These are phyloP conservation scores for Diplodus puntazzo DNA, from an alignment of 2,797 vertebrate species.

Conservation along the genomic window DNA sequence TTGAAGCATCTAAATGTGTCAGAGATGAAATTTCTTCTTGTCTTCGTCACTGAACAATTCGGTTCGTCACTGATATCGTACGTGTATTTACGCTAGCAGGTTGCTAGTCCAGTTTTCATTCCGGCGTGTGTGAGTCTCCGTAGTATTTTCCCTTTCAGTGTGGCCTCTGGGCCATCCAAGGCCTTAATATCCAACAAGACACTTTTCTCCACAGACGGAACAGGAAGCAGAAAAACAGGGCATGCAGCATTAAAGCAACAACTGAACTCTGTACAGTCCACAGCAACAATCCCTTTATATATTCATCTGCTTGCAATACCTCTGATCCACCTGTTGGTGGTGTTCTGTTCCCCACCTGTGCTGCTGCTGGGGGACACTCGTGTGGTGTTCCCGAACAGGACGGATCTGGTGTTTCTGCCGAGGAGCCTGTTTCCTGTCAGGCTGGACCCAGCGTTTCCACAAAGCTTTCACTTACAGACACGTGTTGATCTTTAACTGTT, in stretches of 20 bases:
- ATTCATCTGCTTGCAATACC: slow-evolving; percentile 86
- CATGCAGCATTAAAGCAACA: slow-evolving; percentile 72
- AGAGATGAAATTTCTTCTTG: slow-evolving; percentile 24
- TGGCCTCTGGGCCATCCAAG: slow-evolving; percentile 75
- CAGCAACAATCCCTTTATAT: slow-evolving; percentile 89
- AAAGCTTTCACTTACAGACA: slow-evolving; percentile 36
- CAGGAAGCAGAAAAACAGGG: slow-evolving; percentile 61
- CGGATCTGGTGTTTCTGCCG: slow-evolving; percentile 18
- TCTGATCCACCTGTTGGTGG: slow-evolving; percentile 72
- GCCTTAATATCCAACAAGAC: slow-evolving; percentile 76
- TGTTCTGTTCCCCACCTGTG: slow-evolving; percentile 51
- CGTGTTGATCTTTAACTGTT: slow-evolving; percentile 32
- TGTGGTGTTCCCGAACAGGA: slow-evolving; percentile 18
- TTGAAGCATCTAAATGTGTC: slow-evolving; percentile 20
- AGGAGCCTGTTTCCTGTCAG: slow-evolving; percentile 18
- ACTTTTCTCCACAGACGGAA: slow-evolving; percentile 48
- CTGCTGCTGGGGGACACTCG: slow-evolving; percentile 51
- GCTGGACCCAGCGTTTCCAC: slow-evolving; percentile 26
- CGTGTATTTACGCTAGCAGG: slow-evolving; percentile 23
- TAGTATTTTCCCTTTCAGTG: slow-evolving; percentile 48
- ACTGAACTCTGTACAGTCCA: slow-evolving; percentile 79
- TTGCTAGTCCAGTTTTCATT: slow-evolving; percentile 17
- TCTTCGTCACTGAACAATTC: slow-evolving; percentile 29
- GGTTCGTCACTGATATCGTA: slow-evolving; percentile 21
- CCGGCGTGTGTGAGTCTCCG: slow-evolving; percentile 29